Percentiles rank a stretch among this genome's conserved stretches.
Evolutionary conservation across 2,888 invertebrate species (phyloP).

Genomic region (Clivina fossor): DNA sequence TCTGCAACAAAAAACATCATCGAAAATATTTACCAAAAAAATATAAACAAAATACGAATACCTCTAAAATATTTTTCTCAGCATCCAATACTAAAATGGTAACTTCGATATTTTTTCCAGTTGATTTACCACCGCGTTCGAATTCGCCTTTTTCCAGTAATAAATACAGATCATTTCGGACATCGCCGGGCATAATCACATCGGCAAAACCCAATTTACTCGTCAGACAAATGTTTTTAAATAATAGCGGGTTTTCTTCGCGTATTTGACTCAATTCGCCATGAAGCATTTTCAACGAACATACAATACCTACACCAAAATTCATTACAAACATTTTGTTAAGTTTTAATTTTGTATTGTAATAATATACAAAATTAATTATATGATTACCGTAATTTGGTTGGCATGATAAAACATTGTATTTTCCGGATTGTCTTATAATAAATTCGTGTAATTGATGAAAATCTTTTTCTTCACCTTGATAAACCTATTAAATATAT

Average conservation of each 20-base stretch:
- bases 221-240: conserved; percentile 81
- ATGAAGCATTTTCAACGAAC: conserved; percentile 76
- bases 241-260: conserved; percentile 74
- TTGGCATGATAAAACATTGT: conserved; percentile 77
- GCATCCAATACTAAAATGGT: conserved; percentile 78
- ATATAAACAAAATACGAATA: conserved; percentile 45
- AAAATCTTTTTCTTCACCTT: conserved; percentile 88
- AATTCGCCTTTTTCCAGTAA: conserved; percentile 87
- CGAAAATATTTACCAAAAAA: conserved; percentile 38
- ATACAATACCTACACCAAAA: conserved; percentile 65
- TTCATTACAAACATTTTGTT: neutral
- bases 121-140: conserved; percentile 90
- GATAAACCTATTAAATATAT: conserved; percentile 64
- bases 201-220: conserved; percentile 91
- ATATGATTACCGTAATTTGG: conserved; percentile 72
- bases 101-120: conserved; percentile 92
- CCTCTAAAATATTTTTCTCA: conserved; percentile 71
- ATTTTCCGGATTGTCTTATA: conserved; percentile 83
- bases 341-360: neutral
- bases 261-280: conserved; percentile 79
- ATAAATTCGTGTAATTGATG: conserved; percentile 87
- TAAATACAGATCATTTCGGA: conserved; percentile 90
- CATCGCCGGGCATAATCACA: conserved; percentile 94
- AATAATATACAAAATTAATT: too few species aligned
- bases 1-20: conserved; percentile 55